phyloP scores from a whole-genome alignment of 2,113 vertebrate genomes.

The Dascyllus trimaculatus region DNA sequence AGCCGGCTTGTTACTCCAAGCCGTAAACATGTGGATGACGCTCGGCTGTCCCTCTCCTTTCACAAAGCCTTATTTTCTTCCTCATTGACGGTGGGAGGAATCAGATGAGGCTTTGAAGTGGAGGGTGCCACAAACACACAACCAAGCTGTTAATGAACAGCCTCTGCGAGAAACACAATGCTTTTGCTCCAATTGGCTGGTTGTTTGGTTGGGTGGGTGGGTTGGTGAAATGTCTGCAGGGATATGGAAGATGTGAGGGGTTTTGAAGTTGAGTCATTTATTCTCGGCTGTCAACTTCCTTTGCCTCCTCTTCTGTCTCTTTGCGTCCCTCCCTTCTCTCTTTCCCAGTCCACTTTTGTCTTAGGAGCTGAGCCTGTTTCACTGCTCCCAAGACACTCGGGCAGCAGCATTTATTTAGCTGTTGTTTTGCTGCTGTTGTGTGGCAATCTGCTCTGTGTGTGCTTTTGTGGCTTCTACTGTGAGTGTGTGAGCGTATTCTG shows the following conservation, averaged over 20 bases:
- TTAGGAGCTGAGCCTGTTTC: slow-evolving; percentile 23
- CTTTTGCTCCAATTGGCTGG: slow-evolving; percentile 63
- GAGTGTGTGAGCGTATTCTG: slow-evolving; percentile 35
- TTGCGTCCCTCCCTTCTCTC: slow-evolving; percentile 22
- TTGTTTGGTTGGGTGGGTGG: slow-evolving; percentile 62
- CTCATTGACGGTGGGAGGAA: slow-evolving; percentile 53
- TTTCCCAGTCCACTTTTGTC: slow-evolving; percentile 43
- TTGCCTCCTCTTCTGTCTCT: slow-evolving; percentile 34
- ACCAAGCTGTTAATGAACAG: slow-evolving; percentile 75
- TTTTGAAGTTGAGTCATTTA: slow-evolving; percentile 83
- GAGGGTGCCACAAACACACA: slow-evolving; percentile 62
- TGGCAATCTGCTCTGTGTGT: slow-evolving; percentile 31
- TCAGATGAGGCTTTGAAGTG: slow-evolving; percentile 69
- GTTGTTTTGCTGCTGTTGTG: slow-evolving; percentile 57
- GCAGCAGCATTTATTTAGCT: slow-evolving; percentile 67
- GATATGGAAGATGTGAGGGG: slow-evolving; percentile 73
- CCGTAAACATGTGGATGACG: slow-evolving; percentile 48
- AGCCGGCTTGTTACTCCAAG: slow-evolving; percentile 47
- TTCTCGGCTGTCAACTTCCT: slow-evolving; percentile 73
- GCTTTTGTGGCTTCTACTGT: slow-evolving; percentile 38
- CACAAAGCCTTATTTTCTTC: slow-evolving; percentile 51
- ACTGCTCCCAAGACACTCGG: slow-evolving; percentile 58
- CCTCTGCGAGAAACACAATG: slow-evolving; percentile 37
- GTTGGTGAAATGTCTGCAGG: slow-evolving; percentile 68
- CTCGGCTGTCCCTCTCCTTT: slow-evolving; percentile 34